Percentiles rank a stretch among this genome's conserved stretches.
Conservation (phyloP, 2,888 invertebrate genomes). For the Lysandra coridon region DNA sequence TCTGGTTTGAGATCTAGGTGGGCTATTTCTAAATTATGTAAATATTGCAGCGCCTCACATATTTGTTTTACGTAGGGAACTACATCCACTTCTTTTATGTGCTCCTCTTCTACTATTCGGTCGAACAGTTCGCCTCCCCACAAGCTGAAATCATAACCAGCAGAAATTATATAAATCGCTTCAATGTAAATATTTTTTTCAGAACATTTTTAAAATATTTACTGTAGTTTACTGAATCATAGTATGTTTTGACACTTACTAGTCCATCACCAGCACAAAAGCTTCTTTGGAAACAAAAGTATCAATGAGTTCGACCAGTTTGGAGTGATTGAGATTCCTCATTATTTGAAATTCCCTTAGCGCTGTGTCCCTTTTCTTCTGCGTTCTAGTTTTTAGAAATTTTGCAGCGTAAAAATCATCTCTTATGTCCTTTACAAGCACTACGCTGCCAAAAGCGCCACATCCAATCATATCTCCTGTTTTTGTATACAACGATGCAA, state of each 20-base stretch:
- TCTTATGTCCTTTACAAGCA: slow-evolving; percentile 40
- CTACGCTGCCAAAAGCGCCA: slow-evolving; percentile 49
- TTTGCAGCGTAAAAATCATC: slow-evolving; percentile 89
- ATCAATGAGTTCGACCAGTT: slow-evolving; percentile 83
- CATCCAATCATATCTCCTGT: slow-evolving; percentile 45
- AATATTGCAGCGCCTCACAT: slow-evolving; percentile 93
- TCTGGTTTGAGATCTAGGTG: slow-evolving; percentile 97
- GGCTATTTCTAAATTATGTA: slow-evolving; percentile 91
- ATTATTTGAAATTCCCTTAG: slow-evolving; percentile 92
- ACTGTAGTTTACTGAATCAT: not conserved
- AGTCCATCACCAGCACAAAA: slow-evolving; percentile 93
- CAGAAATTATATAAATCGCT: not conserved
- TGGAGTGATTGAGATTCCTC: slow-evolving; percentile 90
- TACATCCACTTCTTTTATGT: slow-evolving; percentile 85
- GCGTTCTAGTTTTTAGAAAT: slow-evolving; percentile 86
- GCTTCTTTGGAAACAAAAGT: slow-evolving; percentile 54
- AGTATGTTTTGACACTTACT: slow-evolving; percentile 82
- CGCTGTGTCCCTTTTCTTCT: slow-evolving; percentile 87
- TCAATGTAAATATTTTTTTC: not conserved
- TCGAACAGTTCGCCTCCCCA: slow-evolving; percentile 97
- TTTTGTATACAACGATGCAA: slow-evolving; percentile 40
- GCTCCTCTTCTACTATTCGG: slow-evolving; percentile 94
- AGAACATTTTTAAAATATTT: not conserved
- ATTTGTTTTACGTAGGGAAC: slow-evolving; percentile 94
- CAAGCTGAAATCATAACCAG: slow-evolving; percentile 80